Evolutionary conservation across 2,113 vertebrate species (phyloP).

Genomic region (Monopterus albus): DNA sequence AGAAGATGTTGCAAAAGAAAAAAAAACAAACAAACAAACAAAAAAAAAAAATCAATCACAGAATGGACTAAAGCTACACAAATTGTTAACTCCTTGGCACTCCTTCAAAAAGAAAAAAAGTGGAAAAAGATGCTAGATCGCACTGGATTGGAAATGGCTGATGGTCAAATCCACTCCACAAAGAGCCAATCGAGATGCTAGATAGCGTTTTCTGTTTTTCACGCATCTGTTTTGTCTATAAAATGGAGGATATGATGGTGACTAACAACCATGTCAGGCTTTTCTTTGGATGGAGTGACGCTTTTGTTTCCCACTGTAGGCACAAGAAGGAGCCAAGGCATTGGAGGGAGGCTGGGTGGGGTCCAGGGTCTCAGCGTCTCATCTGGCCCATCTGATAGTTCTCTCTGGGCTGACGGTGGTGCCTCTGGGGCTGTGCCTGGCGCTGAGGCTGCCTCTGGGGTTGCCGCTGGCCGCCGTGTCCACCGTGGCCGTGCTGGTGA

Average conservation of each 20-base stretch:
- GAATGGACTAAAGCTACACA: constrained; percentile 75
- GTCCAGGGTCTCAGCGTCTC: constrained; percentile 88
- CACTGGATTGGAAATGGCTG: constrained; percentile 74
- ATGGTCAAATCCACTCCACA: constrained; percentile 77
- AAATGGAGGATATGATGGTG: constrained; percentile 78
- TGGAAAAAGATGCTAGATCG: constrained; percentile 65
- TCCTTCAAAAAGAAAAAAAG: constrained; percentile 64
- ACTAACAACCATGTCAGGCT: constrained; percentile 87
- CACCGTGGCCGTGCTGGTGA: constrained; percentile 83
- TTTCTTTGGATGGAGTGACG: constrained; percentile 97
- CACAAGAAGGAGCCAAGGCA: constrained; percentile 99
- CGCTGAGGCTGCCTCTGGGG: constrained; percentile 72
- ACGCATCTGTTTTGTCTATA: constrained; percentile 60
- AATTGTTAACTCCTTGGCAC: constrained; percentile 80
- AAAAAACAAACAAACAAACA: constrained; percentile 39
- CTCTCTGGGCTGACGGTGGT: constrained; percentile 91
- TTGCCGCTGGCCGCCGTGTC: constrained; percentile 74
- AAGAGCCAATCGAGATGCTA: constrained; percentile 65
- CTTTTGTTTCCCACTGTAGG: constrained; percentile 94
- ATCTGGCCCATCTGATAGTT: constrained; percentile 99
- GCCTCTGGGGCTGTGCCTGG: constrained; percentile 90
- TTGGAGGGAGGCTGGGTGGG: constrained; percentile 74
- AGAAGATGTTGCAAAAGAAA: constrained; percentile 63
- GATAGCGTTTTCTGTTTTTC: constrained; percentile 63
- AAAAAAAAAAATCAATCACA: constrained; percentile 61